These are phyloP conservation scores for Eidolon dupreanum DNA, from an alignment of 2,797 vertebrate genomes.

Conservation along the genomic window DNA sequence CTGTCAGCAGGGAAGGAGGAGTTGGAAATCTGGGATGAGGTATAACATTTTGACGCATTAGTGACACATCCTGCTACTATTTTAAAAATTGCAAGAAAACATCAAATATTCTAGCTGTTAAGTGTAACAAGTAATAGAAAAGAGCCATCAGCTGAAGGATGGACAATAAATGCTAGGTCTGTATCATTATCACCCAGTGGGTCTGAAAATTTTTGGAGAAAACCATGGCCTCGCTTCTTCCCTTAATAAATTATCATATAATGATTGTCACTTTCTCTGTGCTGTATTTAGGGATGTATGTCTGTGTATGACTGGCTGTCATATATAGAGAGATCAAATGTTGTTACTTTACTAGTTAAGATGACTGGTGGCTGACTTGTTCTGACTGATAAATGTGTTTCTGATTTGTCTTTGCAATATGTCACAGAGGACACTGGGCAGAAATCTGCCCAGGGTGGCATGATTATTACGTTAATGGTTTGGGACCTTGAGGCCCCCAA, in stretches of 20 bases:
- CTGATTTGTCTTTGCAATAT: slow-evolving; percentile 25
- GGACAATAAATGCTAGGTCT: background rate
- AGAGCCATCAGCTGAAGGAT: background rate
- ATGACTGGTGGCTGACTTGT: slow-evolving; percentile 9
- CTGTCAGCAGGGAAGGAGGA: background rate
- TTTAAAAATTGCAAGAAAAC: slow-evolving; percentile 18
- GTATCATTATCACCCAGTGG: background rate
- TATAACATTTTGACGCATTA: background rate
- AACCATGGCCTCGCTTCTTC: background rate
- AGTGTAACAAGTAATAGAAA: background rate
- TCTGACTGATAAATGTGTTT: slow-evolving; percentile 9
- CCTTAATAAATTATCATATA: background rate
- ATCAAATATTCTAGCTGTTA: background rate
- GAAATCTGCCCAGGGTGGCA: slow-evolving; percentile 5
- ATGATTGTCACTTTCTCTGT: background rate
- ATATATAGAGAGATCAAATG: background rate
- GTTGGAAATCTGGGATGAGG: background rate
- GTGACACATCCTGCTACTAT: background rate
- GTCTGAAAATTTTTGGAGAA: background rate
- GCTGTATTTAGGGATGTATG: background rate
- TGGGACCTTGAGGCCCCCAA: background rate
- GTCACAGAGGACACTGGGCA: background rate
- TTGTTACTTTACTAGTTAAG: slow-evolving; percentile 19
- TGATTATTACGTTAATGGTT: slow-evolving; percentile 13
- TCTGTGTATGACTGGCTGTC: background rate